Percentiles rank a stretch among this genome's conserved stretches.
phyloP scores from a whole-genome alignment of 2,113 vertebrate genomes.

The Nipponia nippon region DNA sequence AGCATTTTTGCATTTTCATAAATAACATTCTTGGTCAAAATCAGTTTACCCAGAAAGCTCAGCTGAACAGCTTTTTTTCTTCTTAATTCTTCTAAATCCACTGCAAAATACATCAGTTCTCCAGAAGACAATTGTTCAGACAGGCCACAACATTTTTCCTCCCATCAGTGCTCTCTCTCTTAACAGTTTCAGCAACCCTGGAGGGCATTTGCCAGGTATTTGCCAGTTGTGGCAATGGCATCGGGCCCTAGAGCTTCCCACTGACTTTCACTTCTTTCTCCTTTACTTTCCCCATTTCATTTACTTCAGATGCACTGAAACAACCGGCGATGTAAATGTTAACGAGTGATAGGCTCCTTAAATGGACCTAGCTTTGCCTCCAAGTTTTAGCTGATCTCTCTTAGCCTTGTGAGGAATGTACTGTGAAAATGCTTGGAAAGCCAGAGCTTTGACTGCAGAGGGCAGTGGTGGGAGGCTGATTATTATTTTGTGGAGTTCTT shows the following conservation, averaged over 20 bases:
- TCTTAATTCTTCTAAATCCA: not conserved
- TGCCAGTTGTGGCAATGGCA: not conserved
- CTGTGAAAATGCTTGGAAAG: not conserved
- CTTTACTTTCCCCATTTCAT: not conserved
- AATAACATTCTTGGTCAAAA: not conserved
- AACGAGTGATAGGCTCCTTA: not conserved
- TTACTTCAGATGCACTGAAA: not conserved
- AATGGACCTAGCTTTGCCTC: not conserved
- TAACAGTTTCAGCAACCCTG: not conserved
- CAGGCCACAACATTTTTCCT: not conserved
- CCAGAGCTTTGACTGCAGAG: not conserved
- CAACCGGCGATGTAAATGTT: not conserved
- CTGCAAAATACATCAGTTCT: not conserved
- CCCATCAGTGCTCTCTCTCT: not conserved
- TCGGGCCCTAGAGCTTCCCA: not conserved
- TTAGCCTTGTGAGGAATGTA: not conserved
- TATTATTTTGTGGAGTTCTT: not conserved
- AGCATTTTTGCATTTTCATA: not conserved
- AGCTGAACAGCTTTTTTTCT: not conserved
- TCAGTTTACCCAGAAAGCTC: not conserved
- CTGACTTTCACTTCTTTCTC: not conserved
- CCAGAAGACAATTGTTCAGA: not conserved
- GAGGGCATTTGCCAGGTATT: not conserved
- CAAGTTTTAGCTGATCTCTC: not conserved
- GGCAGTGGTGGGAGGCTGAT: fast-evolving